Conservation (phyloP, 2,888 invertebrate genomes). For the Parnassius mnemosyne region DNA sequence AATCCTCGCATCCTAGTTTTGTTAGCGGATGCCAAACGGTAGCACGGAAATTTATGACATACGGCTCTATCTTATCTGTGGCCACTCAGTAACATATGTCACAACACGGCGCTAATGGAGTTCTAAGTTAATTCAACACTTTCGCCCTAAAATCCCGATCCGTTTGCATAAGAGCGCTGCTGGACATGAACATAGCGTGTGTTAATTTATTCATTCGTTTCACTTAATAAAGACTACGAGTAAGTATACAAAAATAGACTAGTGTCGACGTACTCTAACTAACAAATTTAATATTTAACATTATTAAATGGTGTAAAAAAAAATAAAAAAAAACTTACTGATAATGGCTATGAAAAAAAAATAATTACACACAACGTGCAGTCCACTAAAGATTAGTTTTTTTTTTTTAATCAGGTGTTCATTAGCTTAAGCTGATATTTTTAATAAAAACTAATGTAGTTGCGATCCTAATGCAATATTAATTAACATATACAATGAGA, state of each 20-base stretch:
- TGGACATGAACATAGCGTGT: conserved; percentile 55
- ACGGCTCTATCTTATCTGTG: conserved; percentile 78
- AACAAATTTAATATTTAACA: conserved; percentile 7
- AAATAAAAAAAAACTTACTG: too few relatives aligned
- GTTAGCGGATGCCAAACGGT: conserved; percentile 73
- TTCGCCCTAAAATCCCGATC: conserved; percentile 61
- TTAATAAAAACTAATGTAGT: conserved; percentile 26
- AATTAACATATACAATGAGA: conserved; percentile 46
- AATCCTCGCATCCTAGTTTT: conserved; percentile 67
- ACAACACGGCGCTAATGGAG: conserved; percentile 67
- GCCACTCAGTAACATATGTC: conserved; percentile 76
- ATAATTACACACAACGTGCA: too few relatives aligned
- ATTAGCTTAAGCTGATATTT: conserved; percentile 24
- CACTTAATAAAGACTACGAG: background rate
- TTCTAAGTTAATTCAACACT: conserved; percentile 66
- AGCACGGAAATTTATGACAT: conserved; percentile 73
- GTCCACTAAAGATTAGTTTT: too few relatives aligned
- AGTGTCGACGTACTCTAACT: too few relatives aligned
- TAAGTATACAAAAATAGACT: too few relatives aligned
- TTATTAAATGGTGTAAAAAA: conserved; percentile 33
- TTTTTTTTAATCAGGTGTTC: too few relatives aligned
- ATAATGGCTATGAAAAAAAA: too few relatives aligned
- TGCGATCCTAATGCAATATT: conserved; percentile 28
- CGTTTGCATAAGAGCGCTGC: conserved; percentile 48
- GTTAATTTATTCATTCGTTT: conserved; percentile 36